Percentiles rank a stretch among this genome's conserved stretches.
Evolutionary conservation across 2,888 invertebrate genomes (phyloP).

Genomic region (Aphidoletes aphidimyza): DNA sequence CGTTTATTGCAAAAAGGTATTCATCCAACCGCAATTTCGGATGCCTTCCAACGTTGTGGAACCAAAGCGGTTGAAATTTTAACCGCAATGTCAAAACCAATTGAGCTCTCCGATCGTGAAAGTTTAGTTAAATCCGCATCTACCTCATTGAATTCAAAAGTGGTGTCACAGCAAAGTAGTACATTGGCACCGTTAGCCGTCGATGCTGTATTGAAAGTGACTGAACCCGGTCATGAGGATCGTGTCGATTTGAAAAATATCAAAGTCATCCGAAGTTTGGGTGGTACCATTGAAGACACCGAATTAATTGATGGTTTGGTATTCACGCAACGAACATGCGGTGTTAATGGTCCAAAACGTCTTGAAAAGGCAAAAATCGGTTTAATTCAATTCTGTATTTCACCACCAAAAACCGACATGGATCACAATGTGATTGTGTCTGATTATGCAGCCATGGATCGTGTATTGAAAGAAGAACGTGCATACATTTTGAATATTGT

Average conservation of each 20-base stretch:
- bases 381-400: conserved; percentile 99
- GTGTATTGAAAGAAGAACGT: conserved; percentile 96
- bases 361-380: conserved; percentile 99
- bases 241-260: conserved; percentile 94
- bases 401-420: conserved; percentile 99
- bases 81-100: conserved; percentile 83
- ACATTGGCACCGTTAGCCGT: conserved; percentile 96
- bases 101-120: conserved; percentile 87
- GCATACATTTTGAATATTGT: conserved; percentile 97
- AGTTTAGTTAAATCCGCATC: conserved; percentile 94
- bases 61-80: conserved; percentile 72
- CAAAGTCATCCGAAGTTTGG: conserved; percentile 95
- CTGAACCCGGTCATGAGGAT: conserved; percentile 72
- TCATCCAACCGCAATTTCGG: conserved; percentile 97
- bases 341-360: conserved; percentile 90
- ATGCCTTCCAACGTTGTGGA: conserved; percentile 85
- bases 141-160: conserved; percentile 97
- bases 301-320: conserved; percentile 95
- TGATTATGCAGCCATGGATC: conserved; percentile 99
- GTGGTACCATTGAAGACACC: conserved; percentile 97
- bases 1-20: conserved; percentile 92
- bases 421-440: conserved; percentile 95
- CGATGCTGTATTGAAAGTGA: conserved; percentile 86
- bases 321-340: conserved; percentile 88
- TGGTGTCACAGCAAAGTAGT: conserved; percentile 97